phyloP scores from a whole-genome alignment of 2,888 invertebrate species.

The Hoplodrina ambigua region DNA sequence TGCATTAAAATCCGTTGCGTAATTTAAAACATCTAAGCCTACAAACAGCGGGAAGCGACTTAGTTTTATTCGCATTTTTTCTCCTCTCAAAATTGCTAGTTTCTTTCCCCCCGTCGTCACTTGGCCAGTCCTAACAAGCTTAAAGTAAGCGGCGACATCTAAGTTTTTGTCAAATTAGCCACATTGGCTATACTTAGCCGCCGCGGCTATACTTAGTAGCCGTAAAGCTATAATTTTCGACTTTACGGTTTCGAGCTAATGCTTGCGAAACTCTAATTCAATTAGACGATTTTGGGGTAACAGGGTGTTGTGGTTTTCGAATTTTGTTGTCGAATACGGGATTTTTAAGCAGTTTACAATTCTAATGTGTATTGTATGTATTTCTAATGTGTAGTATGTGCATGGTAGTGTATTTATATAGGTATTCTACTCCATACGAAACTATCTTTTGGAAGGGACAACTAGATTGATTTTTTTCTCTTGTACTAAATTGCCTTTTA shows the following conservation, averaged over 20 bases:
- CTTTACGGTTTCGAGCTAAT: slow-evolving; percentile 74
- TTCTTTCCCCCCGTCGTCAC: slow-evolving; percentile 32
- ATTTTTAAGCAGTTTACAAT: neutral
- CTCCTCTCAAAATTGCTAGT: slow-evolving; percentile 25
- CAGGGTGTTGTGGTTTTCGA: slow-evolving; percentile 35
- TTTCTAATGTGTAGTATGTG: too few species aligned
- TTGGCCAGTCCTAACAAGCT: slow-evolving; percentile 50
- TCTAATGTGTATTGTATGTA: too few species aligned
- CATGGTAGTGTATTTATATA: too few species aligned
- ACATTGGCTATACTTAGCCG: slow-evolving; percentile 65
- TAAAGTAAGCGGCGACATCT: slow-evolving; percentile 64
- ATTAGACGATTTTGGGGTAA: slow-evolving; percentile 66
- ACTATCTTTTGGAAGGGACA: too few species aligned
- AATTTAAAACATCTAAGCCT: too few species aligned
- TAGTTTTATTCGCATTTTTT: slow-evolving; percentile 3
- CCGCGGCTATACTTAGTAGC: slow-evolving; percentile 65
- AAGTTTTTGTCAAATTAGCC: slow-evolving; percentile 69
- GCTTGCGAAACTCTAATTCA: slow-evolving; percentile 80
- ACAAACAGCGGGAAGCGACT: too few species aligned
- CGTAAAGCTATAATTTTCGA: slow-evolving; percentile 76
- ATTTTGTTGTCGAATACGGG: neutral
- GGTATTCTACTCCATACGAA: too few species aligned
- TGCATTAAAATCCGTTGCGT: too few species aligned
- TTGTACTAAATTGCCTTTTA: too few species aligned
- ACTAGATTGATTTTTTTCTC: too few species aligned